These are phyloP conservation scores for Pomatorhinus ruficollis DNA, from an alignment of 2,113 vertebrate genomes.

Conservation along the genomic window DNA sequence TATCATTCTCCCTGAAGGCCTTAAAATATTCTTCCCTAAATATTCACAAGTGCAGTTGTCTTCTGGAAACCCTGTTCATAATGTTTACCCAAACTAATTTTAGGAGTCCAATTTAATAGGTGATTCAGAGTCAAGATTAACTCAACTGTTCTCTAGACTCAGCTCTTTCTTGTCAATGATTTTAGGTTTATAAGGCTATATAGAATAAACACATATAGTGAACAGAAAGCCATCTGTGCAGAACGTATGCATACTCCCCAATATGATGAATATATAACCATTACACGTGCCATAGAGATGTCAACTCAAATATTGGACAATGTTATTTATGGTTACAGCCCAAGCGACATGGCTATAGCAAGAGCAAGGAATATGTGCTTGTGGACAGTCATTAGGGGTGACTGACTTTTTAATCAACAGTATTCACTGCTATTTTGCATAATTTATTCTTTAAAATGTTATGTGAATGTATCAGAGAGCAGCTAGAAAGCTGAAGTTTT, in stretches of 20 bases:
- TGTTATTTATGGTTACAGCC: background rate
- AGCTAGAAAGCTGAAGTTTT: background rate
- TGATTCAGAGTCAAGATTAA: background rate
- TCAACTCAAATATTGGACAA: background rate
- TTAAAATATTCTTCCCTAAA: background rate
- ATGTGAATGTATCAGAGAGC: background rate
- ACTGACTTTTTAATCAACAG: background rate
- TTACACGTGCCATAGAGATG: background rate
- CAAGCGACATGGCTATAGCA: fast-evolving
- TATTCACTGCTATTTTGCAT: background rate
- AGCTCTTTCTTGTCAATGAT: background rate
- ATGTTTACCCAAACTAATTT: background rate
- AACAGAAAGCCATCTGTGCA: background rate
- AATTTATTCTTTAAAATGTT: background rate
- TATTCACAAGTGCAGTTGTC: background rate
- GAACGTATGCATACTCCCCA: background rate
- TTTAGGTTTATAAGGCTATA: background rate
- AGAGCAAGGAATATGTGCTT: background rate
- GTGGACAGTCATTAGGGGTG: background rate
- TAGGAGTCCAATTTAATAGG: background rate
- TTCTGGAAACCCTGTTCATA: background rate
- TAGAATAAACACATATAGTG: background rate
- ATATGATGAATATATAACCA: background rate
- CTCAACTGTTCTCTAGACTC: background rate
- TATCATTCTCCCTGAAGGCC: background rate